Percentiles rank a stretch among this genome's conserved stretches.
Conservation (phyloP, 2,113 vertebrate species). For the Antennarius striatus region DNA sequence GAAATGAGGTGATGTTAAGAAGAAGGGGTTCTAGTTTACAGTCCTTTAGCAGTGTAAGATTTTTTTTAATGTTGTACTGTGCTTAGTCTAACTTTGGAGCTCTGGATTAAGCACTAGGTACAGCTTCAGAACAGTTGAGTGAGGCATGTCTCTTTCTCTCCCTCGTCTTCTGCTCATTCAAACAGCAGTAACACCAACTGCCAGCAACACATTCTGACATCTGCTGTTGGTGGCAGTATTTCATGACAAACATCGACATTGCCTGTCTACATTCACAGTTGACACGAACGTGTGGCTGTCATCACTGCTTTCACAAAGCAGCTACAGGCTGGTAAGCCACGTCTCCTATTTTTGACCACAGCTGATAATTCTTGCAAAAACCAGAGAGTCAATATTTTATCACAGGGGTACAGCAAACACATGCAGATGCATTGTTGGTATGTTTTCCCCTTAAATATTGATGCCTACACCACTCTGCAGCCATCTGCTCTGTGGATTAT, state of each 20-base stretch:
- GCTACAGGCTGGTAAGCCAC: conserved; percentile 63
- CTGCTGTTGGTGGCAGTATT: conserved; percentile 75
- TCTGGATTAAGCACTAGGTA: conserved; percentile 20
- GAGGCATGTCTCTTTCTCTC: conserved; percentile 12
- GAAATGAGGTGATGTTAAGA: background rate
- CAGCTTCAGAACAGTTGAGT: conserved; percentile 19
- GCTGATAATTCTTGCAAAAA: conserved; percentile 75
- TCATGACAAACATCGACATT: conserved; percentile 72
- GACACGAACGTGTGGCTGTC: conserved; percentile 66
- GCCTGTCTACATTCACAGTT: conserved; percentile 64
- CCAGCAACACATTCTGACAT: conserved; percentile 75
- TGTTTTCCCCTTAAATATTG: conserved; percentile 77
- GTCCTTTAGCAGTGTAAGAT: conserved; percentile 4
- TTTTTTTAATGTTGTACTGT: conserved; percentile 2
- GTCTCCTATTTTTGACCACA: conserved; percentile 74
- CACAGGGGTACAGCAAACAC: conserved; percentile 73
- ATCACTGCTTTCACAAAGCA: conserved; percentile 69
- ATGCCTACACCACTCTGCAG: conserved; percentile 68
- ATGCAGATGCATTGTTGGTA: conserved; percentile 74
- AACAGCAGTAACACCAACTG: conserved; percentile 73
- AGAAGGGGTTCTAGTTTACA: background rate
- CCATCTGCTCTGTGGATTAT: conserved; percentile 68
- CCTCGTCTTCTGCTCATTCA: conserved; percentile 57
- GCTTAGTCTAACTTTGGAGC: conserved; percentile 27
- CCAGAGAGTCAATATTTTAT: conserved; percentile 79